Base-by-base conservation (phyloP, 2,888 invertebrate species). In the Sclerodermus sp. region DNA sequence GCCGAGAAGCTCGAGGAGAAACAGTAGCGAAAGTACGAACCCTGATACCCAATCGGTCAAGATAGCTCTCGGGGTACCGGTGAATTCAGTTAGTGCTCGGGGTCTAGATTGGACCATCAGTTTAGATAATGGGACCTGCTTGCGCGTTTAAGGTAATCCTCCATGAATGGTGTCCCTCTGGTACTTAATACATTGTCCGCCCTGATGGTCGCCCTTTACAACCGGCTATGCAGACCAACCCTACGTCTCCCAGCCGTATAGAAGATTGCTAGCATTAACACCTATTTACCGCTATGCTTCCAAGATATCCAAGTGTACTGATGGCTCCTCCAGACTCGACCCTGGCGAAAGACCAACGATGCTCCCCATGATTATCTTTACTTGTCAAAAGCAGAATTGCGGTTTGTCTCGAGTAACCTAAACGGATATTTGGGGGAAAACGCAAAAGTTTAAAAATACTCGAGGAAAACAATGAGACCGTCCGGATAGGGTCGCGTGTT, bases 81-180 rank as follows among this genome's bases (percentile, higher is more conserved):
- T 34, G 56, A 55, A 68, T 68, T 68, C 65, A 65, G 66, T 66
- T 67, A 66, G 64, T 49, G 54, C 57, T 47, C 51, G 44, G 52
- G 51, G 52, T 63, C 64, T 56, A 62, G 68, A 72, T 73, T 70
- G 68, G 64, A 65, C 69, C 70, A 71, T 76, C 73, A 71, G 71
- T 71, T 74, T 67, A 74, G 69, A 76, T 76, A 77, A 77, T 77
- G 63, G 70, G 56, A 68, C 62, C 68, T 69, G 72, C 69, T 72
- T 66, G 71, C 60, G 66, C 73, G 68, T 74, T 77, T 74, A 72
- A 73, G 71, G 70, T 77, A 76, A 76, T 76, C 76, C 75, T 68
- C 59, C 46, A 70, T 75, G 73, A 74, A 76, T 73, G 58, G 73
- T 70, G 67, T 73, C 68, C 70, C 71, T 66, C 62, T 63, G 67